Base-by-base conservation (phyloP, 2,797 vertebrate species). In the Fistularia commersonii region DNA sequence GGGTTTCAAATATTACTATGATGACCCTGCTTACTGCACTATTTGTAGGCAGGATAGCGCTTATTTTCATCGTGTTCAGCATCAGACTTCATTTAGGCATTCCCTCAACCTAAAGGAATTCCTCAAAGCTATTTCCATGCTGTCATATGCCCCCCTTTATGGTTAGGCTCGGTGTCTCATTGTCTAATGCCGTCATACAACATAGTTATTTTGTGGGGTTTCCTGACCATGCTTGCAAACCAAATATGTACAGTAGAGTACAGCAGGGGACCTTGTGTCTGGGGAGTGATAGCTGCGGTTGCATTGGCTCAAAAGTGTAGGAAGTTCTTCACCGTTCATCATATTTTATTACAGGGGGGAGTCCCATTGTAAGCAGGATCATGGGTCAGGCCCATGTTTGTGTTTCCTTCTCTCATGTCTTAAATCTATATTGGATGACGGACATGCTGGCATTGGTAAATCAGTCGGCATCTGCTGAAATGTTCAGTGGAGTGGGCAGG, bases 151-250 rank as follows among this genome's bases (percentile, higher is more conserved):
- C 59, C 49, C 1, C 69, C 64, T 60, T 64, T 69, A 71, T 64
- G 67, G 79, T 80, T 13, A 66, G 64, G 53, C 73, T 57, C 64
- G 77, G 73, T 78, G 79, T 79, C 75, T 71, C 68, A 55, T 64
- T 78, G 81, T 81, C 85, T 85, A 81, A 69, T 70, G 79, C 72
- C 3, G 69, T 76, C 80, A 77, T 42, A 64, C 72, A 76, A 81
- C 78, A 3, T 81, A 78, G 71, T 83, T 59, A 83, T 87, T 84
- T 77, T 80, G 73, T 81, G 79, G 76, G 78, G 67, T 64, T 82
- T 87, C 66, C 83, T 81, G 75, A 80, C 85, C 74, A 31, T 72
- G 10, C 50, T 48, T 43, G 54, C 65, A n/a, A 5, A 69, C 78
- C 79, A 83, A 82, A 74, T 81, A 79, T 74, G 77, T 67, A 65